phyloP scores from a whole-genome alignment of 53 echinoderm and acorn worm genomes.

The Temnopleurus reevesii region DNA sequence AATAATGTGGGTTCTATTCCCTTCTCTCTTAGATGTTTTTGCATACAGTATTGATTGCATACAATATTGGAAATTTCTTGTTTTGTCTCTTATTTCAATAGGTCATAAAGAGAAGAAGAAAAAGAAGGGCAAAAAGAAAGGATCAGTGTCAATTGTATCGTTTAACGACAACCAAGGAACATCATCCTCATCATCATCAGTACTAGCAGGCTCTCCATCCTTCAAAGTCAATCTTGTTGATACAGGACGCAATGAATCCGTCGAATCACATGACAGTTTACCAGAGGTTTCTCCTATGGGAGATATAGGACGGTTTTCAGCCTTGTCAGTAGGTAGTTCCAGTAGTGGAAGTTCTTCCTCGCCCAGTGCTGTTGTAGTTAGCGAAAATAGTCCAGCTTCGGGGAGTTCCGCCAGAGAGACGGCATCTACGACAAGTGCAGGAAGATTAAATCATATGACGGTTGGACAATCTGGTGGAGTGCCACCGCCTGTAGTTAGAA shows the following conservation, averaged over 20 bases:
- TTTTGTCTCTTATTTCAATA: constrained; percentile 34
- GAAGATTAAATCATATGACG: neutral
- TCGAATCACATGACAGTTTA: constrained; percentile 56
- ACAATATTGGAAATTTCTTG: neutral
- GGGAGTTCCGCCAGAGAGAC: neutral
- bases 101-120: constrained; percentile 86
- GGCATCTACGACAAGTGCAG: neutral
- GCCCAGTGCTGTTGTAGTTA: neutral
- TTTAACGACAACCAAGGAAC: constrained; percentile 84
- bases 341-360: neutral
- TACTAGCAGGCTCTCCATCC: constrained; percentile 71
- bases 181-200: constrained; percentile 26
- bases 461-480: neutral
- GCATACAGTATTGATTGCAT: too few relatives aligned
- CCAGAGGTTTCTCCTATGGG: constrained; percentile 4
- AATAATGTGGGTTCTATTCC: too few relatives aligned
- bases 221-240: constrained; percentile 18
- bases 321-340: neutral
- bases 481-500: neutral
- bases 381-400: neutral
- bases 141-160: constrained; percentile 85
- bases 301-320: constrained; percentile 10
- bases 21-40: too few relatives aligned
- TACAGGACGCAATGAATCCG: constrained; percentile 66
- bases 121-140: constrained; percentile 96